These are phyloP conservation scores for Megatriorchis doriae DNA, from an alignment of 2,113 vertebrate species.

Conservation along the genomic window DNA sequence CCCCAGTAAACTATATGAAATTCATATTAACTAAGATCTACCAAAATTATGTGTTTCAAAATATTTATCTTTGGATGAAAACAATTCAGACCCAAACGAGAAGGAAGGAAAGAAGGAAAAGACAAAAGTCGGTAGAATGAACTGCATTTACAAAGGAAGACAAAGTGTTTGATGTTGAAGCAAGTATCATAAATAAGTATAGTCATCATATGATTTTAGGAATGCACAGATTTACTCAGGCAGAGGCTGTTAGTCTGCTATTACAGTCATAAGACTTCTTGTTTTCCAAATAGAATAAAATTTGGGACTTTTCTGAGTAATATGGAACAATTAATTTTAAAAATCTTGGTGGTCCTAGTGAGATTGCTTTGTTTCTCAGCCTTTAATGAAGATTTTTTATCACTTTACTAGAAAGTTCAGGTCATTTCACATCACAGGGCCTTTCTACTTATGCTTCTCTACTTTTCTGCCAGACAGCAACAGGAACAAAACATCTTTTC, in stretches of 20 bases:
- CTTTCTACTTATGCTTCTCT: not conserved
- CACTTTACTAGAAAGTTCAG: not conserved
- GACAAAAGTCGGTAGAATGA: not conserved
- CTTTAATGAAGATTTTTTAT: not conserved
- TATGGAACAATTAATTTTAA: not conserved
- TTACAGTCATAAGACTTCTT: not conserved
- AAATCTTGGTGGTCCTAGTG: not conserved
- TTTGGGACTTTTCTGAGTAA: not conserved
- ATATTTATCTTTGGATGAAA: not conserved
- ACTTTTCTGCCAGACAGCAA: not conserved
- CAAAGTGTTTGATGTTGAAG: not conserved
- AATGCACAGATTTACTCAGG: not conserved
- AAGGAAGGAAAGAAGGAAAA: not conserved
- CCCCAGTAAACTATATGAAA: not conserved
- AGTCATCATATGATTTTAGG: not conserved
- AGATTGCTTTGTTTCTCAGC: not conserved
- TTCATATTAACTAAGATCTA: not conserved
- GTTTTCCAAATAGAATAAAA: not conserved
- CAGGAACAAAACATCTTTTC: not conserved
- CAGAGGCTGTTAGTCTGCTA: not conserved
- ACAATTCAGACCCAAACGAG: not conserved
- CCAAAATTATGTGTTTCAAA: not conserved
- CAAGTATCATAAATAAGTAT: not conserved
- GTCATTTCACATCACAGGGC: not conserved
- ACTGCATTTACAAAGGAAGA: not conserved